Evolutionary conservation across 2,113 vertebrate species (phyloP).

Genomic region (Hippoglossus stenolepis): DNA sequence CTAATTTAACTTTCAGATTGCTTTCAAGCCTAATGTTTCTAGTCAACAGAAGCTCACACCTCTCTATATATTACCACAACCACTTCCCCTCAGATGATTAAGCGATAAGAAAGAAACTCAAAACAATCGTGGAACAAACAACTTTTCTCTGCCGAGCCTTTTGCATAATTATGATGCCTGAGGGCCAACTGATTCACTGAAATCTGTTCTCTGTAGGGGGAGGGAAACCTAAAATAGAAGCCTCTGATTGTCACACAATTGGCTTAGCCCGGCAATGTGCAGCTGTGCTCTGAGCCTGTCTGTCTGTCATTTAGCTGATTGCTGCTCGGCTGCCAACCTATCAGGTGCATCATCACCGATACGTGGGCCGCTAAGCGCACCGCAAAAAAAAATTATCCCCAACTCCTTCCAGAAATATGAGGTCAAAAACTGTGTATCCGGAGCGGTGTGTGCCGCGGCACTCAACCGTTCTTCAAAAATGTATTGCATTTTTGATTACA

Average conservation of each 20-base stretch:
- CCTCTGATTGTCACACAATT: constrained; percentile 85
- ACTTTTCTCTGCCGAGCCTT: constrained; percentile 76
- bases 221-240: constrained; percentile 82
- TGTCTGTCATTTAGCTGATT: constrained; percentile 84
- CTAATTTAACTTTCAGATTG: constrained; percentile 66
- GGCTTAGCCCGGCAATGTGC: constrained; percentile 80
- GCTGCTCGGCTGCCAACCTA: constrained; percentile 79
- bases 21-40: constrained; percentile 63
- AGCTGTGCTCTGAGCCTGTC: constrained; percentile 81
- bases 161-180: constrained; percentile 83
- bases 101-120: constrained; percentile 74
- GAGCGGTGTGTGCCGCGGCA: constrained; percentile 44
- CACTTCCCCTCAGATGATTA: constrained; percentile 73
- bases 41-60: constrained; percentile 54
- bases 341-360: constrained; percentile 78
- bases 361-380: constrained; percentile 39
- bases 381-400: constrained; percentile 40
- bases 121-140: constrained; percentile 80
- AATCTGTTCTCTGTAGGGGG: constrained; percentile 79
- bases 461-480: constrained; percentile 58
- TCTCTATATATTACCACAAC: constrained; percentile 63
- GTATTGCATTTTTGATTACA: constrained; percentile 70
- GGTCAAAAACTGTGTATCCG: constrained; percentile 49
- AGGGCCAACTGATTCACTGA: constrained; percentile 81
- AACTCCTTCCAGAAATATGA: constrained; percentile 52